Conservation (phyloP, 2,797 vertebrate genomes). For the Phoxinus dragarum region DNA sequence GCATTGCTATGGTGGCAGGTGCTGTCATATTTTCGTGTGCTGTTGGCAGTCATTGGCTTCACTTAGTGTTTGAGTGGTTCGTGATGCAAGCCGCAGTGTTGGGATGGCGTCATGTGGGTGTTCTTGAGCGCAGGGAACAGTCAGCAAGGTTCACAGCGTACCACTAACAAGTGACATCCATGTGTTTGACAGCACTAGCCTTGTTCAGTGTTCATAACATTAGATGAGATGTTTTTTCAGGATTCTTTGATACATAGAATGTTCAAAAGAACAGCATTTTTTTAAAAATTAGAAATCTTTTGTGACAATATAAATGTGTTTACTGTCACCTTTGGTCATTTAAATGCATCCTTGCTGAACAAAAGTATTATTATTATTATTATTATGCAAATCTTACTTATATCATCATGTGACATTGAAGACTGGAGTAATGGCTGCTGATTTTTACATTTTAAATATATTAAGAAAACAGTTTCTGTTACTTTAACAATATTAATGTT, state of each 20-base stretch:
- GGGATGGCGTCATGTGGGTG: constrained; percentile 50
- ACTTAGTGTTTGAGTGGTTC: constrained; percentile 59
- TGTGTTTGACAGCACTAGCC: background rate
- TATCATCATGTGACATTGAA: background rate
- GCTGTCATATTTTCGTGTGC: constrained; percentile 60
- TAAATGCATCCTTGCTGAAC: background rate
- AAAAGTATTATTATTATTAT: background rate
- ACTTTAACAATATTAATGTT: background rate
- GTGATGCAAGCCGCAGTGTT: constrained; percentile 63
- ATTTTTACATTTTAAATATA: background rate
- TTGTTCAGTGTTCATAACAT: background rate
- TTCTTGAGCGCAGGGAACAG: constrained; percentile 47
- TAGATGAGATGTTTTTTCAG: background rate
- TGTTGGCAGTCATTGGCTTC: constrained; percentile 52
- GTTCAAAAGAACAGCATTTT: background rate
- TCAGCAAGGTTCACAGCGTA: constrained; percentile 37
- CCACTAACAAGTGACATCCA: constrained; percentile 52
- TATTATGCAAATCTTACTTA: background rate
- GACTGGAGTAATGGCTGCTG: background rate
- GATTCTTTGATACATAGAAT: background rate
- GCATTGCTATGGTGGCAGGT: constrained; percentile 62
- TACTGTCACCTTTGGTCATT: background rate
- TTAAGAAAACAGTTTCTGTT: background rate
- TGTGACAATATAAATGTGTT: background rate
- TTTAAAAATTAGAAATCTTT: background rate